Evolutionary conservation across 2,113 vertebrate genomes (phyloP).

Genomic region (Phoenicopterus ruber): DNA sequence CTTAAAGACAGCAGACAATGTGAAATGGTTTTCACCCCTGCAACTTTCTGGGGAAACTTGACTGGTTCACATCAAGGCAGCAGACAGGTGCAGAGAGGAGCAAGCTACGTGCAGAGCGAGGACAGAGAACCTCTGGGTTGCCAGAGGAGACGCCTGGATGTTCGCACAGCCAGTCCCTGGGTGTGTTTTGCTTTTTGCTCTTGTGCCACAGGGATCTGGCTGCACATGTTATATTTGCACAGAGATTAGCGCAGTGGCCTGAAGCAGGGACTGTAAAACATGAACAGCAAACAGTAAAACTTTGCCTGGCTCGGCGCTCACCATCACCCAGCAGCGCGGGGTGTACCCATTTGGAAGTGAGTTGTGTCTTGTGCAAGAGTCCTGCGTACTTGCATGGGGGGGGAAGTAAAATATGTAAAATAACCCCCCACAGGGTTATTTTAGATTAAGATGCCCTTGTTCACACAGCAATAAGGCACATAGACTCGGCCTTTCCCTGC

Average conservation of each 20-base stretch:
- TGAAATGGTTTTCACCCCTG: neutral
- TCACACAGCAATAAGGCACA: neutral
- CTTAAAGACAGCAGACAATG: neutral
- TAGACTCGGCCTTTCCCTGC: neutral
- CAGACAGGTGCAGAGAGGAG: fast-evolving
- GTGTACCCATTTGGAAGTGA: neutral
- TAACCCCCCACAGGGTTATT: neutral
- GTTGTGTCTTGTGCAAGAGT: neutral
- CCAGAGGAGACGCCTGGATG: fast-evolving
- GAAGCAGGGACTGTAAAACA: neutral
- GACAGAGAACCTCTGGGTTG: neutral
- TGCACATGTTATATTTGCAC: neutral
- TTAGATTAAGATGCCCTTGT: neutral
- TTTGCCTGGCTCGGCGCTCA: fast-evolving
- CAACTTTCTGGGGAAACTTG: neutral
- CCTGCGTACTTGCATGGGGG: fast-evolving
- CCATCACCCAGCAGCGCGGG: neutral
- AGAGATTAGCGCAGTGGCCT: neutral
- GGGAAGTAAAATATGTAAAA: neutral
- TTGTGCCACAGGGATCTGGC: neutral
- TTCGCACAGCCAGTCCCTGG: neutral
- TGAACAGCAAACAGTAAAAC: neutral
- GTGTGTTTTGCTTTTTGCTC: neutral
- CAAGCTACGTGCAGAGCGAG: fast-evolving
- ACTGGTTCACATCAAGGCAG: neutral